These are phyloP conservation scores for Cacajao melanocephalus DNA, from an alignment of 2,797 vertebrate genomes.

Conservation along the genomic window DNA sequence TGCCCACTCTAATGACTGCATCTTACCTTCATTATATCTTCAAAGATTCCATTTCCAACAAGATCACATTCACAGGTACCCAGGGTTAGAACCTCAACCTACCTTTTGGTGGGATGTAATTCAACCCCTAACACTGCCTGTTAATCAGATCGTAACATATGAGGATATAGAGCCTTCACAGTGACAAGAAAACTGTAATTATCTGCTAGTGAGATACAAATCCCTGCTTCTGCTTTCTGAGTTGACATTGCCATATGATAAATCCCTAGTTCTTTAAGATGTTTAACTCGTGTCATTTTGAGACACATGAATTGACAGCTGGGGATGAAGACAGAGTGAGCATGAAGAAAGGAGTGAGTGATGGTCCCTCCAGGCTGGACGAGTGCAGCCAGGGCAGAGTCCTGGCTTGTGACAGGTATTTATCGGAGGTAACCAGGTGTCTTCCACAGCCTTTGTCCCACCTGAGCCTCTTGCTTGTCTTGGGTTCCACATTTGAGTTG, in stretches of 20 bases:
- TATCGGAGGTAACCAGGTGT: neutral
- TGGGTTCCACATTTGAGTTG: neutral
- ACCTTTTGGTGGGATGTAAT: neutral
- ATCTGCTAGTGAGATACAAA: neutral
- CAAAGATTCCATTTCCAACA: neutral
- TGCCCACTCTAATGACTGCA: no score
- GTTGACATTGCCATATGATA: neutral
- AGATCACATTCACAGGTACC: neutral
- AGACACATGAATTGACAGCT: neutral
- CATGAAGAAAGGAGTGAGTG: neutral
- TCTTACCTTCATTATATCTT: neutral
- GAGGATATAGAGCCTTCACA: neutral
- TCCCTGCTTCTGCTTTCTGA: neutral
- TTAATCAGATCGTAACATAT: neutral
- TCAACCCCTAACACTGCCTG: neutral
- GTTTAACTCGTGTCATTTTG: slow-evolving; percentile 34
- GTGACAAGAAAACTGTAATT: neutral
- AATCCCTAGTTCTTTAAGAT: slow-evolving; percentile 12
- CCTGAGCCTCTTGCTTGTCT: no score
- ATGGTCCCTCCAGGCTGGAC: neutral
- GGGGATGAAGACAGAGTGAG: slow-evolving; percentile 9
- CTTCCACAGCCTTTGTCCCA: accelerated
- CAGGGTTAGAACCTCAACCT: neutral
- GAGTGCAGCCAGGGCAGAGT: accelerated
- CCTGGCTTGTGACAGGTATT: neutral